These are phyloP conservation scores for Dendrocopos noguchii DNA, from an alignment of 2,113 vertebrate genomes.

Conservation along the genomic window DNA sequence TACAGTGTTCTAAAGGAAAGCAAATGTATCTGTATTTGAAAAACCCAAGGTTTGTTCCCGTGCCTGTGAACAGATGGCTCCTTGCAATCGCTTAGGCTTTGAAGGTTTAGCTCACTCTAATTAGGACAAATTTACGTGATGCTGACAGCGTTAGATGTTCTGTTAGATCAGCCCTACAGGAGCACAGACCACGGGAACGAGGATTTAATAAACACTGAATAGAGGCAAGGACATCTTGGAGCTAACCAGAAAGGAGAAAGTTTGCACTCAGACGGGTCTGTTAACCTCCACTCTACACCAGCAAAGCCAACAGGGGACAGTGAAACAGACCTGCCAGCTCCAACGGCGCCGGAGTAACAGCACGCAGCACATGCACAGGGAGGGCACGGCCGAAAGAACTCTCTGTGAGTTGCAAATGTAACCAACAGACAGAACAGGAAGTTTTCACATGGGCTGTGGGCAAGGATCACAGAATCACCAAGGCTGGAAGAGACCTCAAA, in stretches of 20 bases:
- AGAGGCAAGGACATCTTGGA: neutral
- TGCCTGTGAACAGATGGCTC: neutral
- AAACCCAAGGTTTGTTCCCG: neutral
- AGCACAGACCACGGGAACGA: neutral
- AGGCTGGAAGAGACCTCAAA: no score
- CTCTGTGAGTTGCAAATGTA: neutral
- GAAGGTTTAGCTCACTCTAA: neutral
- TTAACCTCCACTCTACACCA: neutral
- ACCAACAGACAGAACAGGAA: neutral
- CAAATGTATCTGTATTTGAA: neutral
- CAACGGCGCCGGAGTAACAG: neutral
- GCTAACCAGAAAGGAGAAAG: neutral
- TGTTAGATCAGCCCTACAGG: neutral
- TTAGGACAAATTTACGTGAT: neutral
- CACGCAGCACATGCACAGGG: neutral
- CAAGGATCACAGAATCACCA: neutral
- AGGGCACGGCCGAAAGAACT: neutral
- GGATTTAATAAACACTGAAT: neutral
- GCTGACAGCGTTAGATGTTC: neutral
- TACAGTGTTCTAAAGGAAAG: neutral
- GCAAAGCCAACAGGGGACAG: neutral
- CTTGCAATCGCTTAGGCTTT: neutral
- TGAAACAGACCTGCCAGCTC: neutral
- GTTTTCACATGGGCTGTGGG: neutral
- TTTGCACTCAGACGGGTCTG: neutral